Percentiles rank a stretch among this genome's conserved stretches.
phyloP scores from a whole-genome alignment of 2,113 vertebrate genomes.

The Eclectus roratus region DNA sequence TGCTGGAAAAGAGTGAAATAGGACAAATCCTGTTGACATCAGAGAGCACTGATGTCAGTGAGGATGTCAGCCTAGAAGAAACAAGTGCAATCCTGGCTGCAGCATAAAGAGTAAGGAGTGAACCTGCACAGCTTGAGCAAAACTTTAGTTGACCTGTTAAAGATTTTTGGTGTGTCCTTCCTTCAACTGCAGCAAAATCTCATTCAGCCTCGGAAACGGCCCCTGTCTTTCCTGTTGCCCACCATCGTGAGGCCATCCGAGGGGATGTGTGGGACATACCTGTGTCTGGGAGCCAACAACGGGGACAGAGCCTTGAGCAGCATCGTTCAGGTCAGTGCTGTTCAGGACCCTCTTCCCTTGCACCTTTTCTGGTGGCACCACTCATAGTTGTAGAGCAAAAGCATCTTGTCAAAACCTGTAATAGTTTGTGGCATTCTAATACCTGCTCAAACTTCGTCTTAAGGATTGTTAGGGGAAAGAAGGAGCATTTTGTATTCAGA shows the following conservation, averaged over 20 bases:
- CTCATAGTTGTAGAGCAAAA: not conserved
- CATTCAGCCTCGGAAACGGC: conserved; percentile 84
- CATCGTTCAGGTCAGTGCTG: conserved; percentile 84
- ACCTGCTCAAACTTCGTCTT: not conserved
- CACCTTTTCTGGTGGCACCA: not conserved
- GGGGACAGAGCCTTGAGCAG: conserved; percentile 88
- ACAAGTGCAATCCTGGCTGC: not conserved
- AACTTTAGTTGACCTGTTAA: not conserved
- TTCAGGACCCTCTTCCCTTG: not conserved
- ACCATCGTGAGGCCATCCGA: conserved; percentile 87
- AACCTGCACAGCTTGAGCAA: not conserved
- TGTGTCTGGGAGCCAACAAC: conserved; percentile 86
- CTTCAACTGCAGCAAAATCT: conserved; percentile 80
- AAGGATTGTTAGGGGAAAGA: not conserved
- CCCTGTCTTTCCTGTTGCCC: conserved; percentile 91
- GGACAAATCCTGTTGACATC: not conserved
- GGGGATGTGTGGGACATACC: conserved; percentile 92
- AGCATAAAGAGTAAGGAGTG: not conserved
- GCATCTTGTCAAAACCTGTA: not conserved
- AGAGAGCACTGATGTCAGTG: not conserved
- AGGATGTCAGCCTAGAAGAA: not conserved
- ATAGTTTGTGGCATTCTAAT: not conserved
- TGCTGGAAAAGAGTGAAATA: not conserved
- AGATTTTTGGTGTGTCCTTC: not conserved
- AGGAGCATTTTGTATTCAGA: not conserved